Base-by-base conservation (phyloP, 2,113 vertebrate species). In the Cisticola juncidis region DNA sequence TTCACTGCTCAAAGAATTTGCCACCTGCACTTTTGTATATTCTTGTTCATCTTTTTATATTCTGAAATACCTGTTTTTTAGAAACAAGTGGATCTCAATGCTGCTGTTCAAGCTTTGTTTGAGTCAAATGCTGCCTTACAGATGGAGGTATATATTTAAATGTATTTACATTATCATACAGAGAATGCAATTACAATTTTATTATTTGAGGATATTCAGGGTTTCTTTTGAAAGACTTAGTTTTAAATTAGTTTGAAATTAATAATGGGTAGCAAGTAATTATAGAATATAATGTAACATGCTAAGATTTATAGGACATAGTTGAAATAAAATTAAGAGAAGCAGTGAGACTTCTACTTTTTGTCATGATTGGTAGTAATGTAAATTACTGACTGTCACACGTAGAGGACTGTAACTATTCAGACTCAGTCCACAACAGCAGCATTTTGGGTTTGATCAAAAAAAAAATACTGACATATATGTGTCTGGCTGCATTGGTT, bases 51-150 rank as follows among this genome's bases (percentile, higher is more conserved):
- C 31, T 81, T 88, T 74, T 54, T 97, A 25, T 88, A 38, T 96
- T 96, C 71, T 94, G 42, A 94, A 95, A 87, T 74, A 47, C 33
- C n/a, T 92, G 91, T 92, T 88, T 96, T 92, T 84, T 97, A 99
- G 99, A 99, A 97, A 96, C 98, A 96, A 86, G 88, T 99, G 91
- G 97, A 98, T 90, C 98, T 98, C 81, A 98, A 98, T 96, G 98
- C 98, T 91, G 98, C 98, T 96, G 97, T 98, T 97, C 98, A 98
- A 96, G 96, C 97, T 80, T 94, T 98, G 90, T 97, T 98, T 84
- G 98, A 98, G 64, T 98, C 98, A 65, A 98, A 97, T 48, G 92
- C 97, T 95, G 98, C 98, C 47, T 86, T 98, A 74, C 98, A 98
- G 96, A 98, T 98, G 85, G 99, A 99, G 99, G 99, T 99, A 97